Conservation (phyloP, 2,888 invertebrate genomes). For the Chalcosyrphus nemorum region DNA sequence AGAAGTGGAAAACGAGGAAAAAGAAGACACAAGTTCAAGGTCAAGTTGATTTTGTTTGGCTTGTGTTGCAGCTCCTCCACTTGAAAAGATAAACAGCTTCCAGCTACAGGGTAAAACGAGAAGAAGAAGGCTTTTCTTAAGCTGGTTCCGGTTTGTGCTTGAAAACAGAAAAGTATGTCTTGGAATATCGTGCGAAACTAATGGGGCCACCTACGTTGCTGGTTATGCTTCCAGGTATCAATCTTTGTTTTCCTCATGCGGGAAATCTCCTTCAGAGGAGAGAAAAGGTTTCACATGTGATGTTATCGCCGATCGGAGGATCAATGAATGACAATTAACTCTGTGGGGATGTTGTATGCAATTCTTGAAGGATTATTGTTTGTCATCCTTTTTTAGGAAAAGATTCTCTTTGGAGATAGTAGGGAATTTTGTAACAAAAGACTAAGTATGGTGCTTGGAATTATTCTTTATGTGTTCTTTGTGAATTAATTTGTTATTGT, state of each 20-base stretch:
- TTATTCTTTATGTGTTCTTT: not conserved
- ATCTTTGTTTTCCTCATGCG: slow-evolving; percentile 5
- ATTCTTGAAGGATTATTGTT: not conserved
- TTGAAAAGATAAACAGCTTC: slow-evolving; percentile 28
- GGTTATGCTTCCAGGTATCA: slow-evolving; percentile 35
- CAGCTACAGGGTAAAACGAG: slow-evolving; percentile 28
- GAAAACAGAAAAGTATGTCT: not conserved
- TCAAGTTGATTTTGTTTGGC: slow-evolving; percentile 42
- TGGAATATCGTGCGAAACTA: slow-evolving; percentile 51
- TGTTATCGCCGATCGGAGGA: slow-evolving; percentile 13
- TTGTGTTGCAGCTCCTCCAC: not conserved
- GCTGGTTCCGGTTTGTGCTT: slow-evolving; percentile 48
- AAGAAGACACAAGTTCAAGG: slow-evolving; percentile 66
- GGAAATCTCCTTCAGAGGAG: slow-evolving; percentile 8
- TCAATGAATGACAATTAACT: not conserved
- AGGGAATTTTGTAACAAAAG: not conserved
- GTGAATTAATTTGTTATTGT: no score
- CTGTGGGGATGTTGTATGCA: not conserved
- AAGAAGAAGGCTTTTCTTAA: slow-evolving; percentile 10
- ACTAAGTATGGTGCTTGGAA: not conserved
- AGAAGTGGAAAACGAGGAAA: slow-evolving; percentile 44
- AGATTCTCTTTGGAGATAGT: not conserved
- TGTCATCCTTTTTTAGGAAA: not conserved
- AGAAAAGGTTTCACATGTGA: slow-evolving; percentile 31
- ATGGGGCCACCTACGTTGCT: slow-evolving; percentile 61